Base-by-base conservation (phyloP, 2,113 vertebrate species). In the Dicrurus megarhynchus region DNA sequence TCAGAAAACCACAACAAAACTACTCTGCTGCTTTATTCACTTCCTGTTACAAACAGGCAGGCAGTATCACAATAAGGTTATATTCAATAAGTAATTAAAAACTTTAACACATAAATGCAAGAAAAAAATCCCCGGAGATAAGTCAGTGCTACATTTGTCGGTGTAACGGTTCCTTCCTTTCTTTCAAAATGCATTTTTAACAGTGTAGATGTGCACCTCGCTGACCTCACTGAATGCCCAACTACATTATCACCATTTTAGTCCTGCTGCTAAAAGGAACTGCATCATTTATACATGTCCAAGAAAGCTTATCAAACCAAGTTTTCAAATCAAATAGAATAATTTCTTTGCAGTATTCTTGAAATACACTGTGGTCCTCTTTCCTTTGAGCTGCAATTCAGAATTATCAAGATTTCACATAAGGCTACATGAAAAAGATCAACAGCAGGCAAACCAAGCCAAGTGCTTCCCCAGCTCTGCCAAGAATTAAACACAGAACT, bases 381-480 rank as follows among this genome's bases (percentile, higher is more conserved):
- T 88, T 63, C 39, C 49, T 96, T 85, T 60, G 46, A 91, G 82
- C 39, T 86, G 67, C 39, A 93, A 57, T 47, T 91, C 87, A 96
- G 82, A 95, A 86, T 91, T 80, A 90, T 49, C 55, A 70, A 69
- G 55, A 94, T 83, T 24, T 91, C 93, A 76, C 90, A 88, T 77
- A 93, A 93, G 91, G 89, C 79, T 92, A 77, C 68, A 84, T 88
- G 84, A 93, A 95, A 94, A 95, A 92, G 92, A 96, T 86, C 85
- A 96, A 96, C 67, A 90, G 82, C 64, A 88, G 57, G 90, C 39
- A 90, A 94, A 77, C 30, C 79, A 94, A 86, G 74, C 84, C 93
- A 96, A 96, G 59, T 63, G 39, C 63, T 91, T 93, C 52, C 33
- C 26, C n/a, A 77, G 50, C 35, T 69, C 84, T 94, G 95, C 95